These are phyloP conservation scores for Otolemur garnettii DNA, from an alignment of 2,113 vertebrate species.

Conservation along the genomic window DNA sequence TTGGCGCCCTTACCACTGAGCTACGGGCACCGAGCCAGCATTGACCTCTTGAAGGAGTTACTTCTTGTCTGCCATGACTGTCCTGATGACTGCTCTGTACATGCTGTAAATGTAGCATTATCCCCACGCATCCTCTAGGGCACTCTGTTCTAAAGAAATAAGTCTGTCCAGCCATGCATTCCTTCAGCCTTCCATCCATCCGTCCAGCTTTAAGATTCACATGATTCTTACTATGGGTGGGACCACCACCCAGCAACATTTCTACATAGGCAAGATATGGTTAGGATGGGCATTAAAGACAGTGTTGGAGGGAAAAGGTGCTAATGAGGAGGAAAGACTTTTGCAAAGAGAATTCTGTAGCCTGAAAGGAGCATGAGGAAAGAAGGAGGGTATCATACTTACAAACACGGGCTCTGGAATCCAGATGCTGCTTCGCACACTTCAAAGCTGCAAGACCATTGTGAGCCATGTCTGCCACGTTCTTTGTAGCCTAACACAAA, in stretches of 20 bases:
- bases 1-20: too few species aligned
- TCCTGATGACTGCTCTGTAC: not conserved
- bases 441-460: not conserved
- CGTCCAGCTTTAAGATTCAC: not conserved
- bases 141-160: constrained; percentile 27
- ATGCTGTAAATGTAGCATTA: not conserved
- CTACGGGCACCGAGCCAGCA: not conserved
- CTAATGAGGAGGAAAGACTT: not conserved
- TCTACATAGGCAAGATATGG: not conserved
- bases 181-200: not conserved
- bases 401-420: constrained; percentile 16
- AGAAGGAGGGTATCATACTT: not conserved
- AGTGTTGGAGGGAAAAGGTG: not conserved
- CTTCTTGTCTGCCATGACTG: not conserved
- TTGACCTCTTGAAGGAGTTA: not conserved
- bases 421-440: not conserved
- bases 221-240: not conserved
- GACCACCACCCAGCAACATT: not conserved
- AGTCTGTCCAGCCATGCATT: not conserved
- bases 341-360: not conserved
- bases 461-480: not conserved
- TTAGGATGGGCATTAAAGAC: not conserved
- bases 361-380: not conserved
- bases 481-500: not conserved
- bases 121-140: not conserved